phyloP scores from a whole-genome alignment of 2,888 invertebrate species.

The Oscheius sp. region DNA sequence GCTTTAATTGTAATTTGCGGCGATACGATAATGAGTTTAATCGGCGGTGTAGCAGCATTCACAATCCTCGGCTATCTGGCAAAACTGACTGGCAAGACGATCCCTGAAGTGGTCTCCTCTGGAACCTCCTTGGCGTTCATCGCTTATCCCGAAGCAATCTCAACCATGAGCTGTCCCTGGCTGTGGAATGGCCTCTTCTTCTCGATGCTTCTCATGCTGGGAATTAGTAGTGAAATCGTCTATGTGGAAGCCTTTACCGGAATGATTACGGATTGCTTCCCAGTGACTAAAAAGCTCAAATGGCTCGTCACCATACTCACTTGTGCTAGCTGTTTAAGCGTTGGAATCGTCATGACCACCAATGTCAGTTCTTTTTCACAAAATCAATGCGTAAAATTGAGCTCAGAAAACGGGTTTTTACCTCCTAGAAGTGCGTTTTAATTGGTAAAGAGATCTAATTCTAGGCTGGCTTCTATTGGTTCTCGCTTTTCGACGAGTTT shows the following conservation, averaged over 20 bases:
- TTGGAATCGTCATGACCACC: slow-evolving; percentile 29
- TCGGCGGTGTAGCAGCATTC: slow-evolving; percentile 59
- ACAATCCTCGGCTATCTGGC: slow-evolving; percentile 42
- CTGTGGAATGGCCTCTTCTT: slow-evolving; percentile 71
- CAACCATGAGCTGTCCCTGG: slow-evolving; percentile 69
- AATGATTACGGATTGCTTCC: slow-evolving; percentile 30
- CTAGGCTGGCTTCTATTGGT: slow-evolving; percentile 26
- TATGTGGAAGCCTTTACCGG: slow-evolving; percentile 33
- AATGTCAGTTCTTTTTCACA: too few species aligned
- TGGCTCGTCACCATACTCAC: slow-evolving; percentile 23
- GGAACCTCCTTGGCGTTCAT: slow-evolving; percentile 71
- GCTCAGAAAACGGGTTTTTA: too few species aligned
- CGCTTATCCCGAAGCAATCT: slow-evolving; percentile 70
- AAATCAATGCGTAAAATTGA: too few species aligned
- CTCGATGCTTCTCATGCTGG: slow-evolving; percentile 71
- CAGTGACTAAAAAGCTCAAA: slow-evolving; percentile 11
- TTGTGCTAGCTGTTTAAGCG: slow-evolving; percentile 7
- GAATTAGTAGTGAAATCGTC: slow-evolving; percentile 60
- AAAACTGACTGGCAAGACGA: neutral
- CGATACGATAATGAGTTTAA: slow-evolving; percentile 54
- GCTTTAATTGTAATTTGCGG: slow-evolving; percentile 60
- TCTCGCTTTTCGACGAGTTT: slow-evolving; percentile 20
- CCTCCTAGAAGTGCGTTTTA: too few species aligned
- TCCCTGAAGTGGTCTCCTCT: slow-evolving; percentile 35
- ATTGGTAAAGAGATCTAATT: too few species aligned